A percentile compares a stretch with the other conserved stretches of the same genome.
These are phyloP conservation scores for Pitta sordida DNA, from an alignment of 2,113 vertebrate genomes.

Conservation along the genomic window DNA sequence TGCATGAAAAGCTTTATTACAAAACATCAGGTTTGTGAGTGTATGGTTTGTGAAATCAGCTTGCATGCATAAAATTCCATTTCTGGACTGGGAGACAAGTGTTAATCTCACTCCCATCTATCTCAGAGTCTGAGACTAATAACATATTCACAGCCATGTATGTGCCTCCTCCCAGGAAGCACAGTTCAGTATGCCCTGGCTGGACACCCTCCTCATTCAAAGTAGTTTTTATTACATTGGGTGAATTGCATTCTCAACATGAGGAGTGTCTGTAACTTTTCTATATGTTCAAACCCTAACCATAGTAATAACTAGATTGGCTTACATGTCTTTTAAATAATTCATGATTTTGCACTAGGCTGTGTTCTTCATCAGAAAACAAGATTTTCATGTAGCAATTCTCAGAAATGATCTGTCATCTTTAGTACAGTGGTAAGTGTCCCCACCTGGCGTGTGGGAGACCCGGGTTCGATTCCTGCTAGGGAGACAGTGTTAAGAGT, in stretches of 20 bases:
- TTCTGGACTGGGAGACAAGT: neutral
- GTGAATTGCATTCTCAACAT: neutral
- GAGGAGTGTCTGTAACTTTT: neutral
- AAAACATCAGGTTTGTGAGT: neutral
- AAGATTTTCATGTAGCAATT: neutral
- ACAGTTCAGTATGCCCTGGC: neutral
- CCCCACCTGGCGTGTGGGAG: too few species aligned
- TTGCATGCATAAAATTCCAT: neutral
- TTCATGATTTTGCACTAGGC: neutral
- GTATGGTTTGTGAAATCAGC: neutral
- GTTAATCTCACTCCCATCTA: neutral
- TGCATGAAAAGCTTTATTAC: neutral
- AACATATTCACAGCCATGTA: neutral
- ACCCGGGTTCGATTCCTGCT: too few species aligned
- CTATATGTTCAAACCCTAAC: neutral
- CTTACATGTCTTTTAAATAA: neutral
- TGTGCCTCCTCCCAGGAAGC: neutral
- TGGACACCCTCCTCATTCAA: neutral
- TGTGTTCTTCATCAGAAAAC: neutral
- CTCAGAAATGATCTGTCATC: neutral
- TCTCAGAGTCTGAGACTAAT: neutral
- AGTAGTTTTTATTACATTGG: neutral
- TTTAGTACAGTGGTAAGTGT: too few species aligned
- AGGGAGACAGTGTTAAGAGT: too few species aligned
- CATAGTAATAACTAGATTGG: neutral